A percentile compares a stretch with the other conserved stretches of the same genome.
Conservation (phyloP, 2,113 vertebrate species). For the Pygoscelis antarcticus region DNA sequence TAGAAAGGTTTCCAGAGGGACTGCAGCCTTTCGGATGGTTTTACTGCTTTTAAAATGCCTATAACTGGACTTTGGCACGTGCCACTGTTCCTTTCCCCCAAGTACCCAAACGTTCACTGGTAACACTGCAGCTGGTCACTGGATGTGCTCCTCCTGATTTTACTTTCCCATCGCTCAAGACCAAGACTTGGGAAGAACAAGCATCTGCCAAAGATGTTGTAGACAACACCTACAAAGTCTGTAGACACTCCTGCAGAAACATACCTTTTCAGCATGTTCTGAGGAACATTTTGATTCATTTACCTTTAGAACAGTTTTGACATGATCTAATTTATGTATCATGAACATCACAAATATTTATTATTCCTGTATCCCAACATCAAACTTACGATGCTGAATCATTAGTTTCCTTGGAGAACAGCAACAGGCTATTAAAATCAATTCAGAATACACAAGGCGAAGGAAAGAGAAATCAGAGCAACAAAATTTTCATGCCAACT, state of each 20-base stretch:
- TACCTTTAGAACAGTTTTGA: not conserved
- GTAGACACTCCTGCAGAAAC: not conserved
- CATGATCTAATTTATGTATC: not conserved
- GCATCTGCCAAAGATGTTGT: not conserved
- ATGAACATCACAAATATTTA: not conserved
- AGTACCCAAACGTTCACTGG: not conserved
- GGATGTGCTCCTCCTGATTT: not conserved
- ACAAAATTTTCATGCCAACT: not conserved
- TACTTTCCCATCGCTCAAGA: not conserved
- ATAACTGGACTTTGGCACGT: not conserved
- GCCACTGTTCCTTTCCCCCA: not conserved
- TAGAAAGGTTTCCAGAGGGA: not conserved
- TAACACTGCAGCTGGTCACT: not conserved
- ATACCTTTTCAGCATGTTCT: accelerated
- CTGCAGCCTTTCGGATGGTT: not conserved
- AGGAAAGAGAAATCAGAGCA: not conserved
- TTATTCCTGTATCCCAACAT: not conserved
- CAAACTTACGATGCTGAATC: not conserved
- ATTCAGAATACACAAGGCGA: not conserved
- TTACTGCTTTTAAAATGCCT: not conserved
- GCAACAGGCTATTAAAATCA: not conserved
- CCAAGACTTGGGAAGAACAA: not conserved
- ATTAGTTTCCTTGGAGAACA: not conserved
- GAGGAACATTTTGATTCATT: not conserved
- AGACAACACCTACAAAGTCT: not conserved